Evolutionary conservation across 2,797 vertebrate species (phyloP), one percentile per base, ranked within the genome.

Genomic region (Microcaecilia unicolor): DNA sequence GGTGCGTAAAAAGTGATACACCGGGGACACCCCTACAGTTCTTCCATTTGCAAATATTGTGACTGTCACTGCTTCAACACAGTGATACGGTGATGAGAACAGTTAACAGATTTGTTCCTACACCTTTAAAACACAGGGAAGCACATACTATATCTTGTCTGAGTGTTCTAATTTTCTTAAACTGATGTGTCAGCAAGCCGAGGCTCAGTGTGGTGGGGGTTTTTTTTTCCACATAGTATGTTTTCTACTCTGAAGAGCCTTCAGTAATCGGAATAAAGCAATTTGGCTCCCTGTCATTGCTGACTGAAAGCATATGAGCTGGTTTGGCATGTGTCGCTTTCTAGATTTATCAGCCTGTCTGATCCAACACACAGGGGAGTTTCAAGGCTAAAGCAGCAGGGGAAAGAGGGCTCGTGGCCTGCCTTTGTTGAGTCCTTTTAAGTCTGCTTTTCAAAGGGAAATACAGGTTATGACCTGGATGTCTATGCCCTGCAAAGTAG

Each of bases 181-280:
- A 82, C 77, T 76, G 76, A 78, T 81, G 69, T 80, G 77, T 80
- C 77, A 81, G 74, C 46, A 13, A 76, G 78, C 72, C 77, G 75
- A 78, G 76, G 78, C 72, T 74, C 74, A 72, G 72, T 80, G 64
- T n/a, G n/a, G n/a, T n/a, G n/a, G n/a, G n/a, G n/a, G n/a, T n/a
- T n/a, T n/a, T 80, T 77, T 78, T 76, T 74, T 76, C 76, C 27
- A 1, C 64, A 59, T 58, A 53, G 60, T 79, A 70, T 78, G 74
- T 80, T 78, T 78, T 78, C 67, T 69, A 78, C 68, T 72, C 76
- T 81, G 63, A 74, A 61, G 65, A 67, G n/a, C 73, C 61, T 76
- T 81, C 65, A 70, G 74, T 81, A 80, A 81, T 81, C 70, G 53
- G 78, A 76, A 74, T 78, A 80, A 77, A 80, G 74, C 79, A 82